These are phyloP conservation scores for Laspeyria flexula DNA, from an alignment of 2,888 invertebrate genomes.

Conservation along the genomic window DNA sequence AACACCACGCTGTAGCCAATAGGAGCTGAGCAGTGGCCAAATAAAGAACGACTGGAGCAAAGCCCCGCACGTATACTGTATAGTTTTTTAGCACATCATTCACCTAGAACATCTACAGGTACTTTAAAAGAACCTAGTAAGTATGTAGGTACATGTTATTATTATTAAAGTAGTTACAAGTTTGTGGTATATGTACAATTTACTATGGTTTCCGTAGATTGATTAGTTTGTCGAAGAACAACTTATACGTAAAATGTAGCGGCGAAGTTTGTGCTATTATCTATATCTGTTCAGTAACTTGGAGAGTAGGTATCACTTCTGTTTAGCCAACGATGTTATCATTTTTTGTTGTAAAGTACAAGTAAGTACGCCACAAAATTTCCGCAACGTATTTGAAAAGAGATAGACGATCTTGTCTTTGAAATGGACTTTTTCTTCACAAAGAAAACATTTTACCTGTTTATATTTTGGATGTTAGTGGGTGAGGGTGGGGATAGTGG, in stretches of 20 bases:
- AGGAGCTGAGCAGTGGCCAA: too few species aligned
- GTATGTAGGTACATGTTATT: too few species aligned
- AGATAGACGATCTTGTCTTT: conserved; percentile 68
- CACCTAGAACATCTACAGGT: too few species aligned
- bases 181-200: too few species aligned
- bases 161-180: too few species aligned
- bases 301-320: conserved; percentile 1
- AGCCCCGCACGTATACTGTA: too few species aligned
- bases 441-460: conserved; percentile 79
- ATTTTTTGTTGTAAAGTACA: conserved; percentile 36
- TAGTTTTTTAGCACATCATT: too few species aligned
- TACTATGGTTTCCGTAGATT: background rate
- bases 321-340: conserved; percentile 26
- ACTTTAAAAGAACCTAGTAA: too few species aligned
- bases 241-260: background rate
- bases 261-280: background rate
- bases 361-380: conserved; percentile 47
- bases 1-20: too few species aligned
- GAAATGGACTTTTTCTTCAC: conserved; percentile 72
- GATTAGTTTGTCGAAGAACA: background rate
- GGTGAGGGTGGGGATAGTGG: conserved; percentile 43
- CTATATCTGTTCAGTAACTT: background rate
- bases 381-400: conserved; percentile 57
- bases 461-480: conserved; percentile 74
- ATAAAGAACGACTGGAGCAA: too few species aligned